Conservation (phyloP, 1,140 invertebrate genomes). For the Orchesella cincta region DNA sequence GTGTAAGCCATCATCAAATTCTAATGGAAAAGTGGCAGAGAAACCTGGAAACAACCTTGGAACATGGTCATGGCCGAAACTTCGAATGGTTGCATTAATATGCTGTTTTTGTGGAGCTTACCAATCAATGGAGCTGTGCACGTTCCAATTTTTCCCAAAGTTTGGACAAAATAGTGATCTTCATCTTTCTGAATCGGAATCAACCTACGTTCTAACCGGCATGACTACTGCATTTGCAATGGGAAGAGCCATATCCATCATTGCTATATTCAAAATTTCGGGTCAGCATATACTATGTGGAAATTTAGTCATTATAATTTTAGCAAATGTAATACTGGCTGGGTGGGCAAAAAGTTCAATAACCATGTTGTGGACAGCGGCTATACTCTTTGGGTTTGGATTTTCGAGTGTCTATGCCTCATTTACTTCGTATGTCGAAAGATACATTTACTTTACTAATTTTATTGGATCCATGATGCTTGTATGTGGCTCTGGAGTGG, state of each 20-base stretch:
- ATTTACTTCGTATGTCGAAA: constrained; percentile 35
- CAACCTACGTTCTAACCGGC: constrained; percentile 28
- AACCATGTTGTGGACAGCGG: constrained; percentile 13
- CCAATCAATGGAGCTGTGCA: constrained; percentile 36
- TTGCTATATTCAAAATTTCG: not conserved
- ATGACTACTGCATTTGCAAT: constrained; percentile 31
- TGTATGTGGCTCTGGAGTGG: constrained; percentile 23
- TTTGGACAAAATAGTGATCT: constrained; percentile 25
- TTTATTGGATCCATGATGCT: constrained; percentile 31
- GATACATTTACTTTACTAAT: constrained; percentile 33
- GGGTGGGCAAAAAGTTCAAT: not conserved
- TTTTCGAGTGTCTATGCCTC: constrained; percentile 37
- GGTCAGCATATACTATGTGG: constrained; percentile 21
- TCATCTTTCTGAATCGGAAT: constrained; percentile 11
- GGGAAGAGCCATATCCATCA: constrained; percentile 10
- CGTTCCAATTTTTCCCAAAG: constrained; percentile 34
- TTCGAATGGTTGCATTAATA: not conserved
- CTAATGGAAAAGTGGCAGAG: not conserved
- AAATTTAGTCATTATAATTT: constrained; percentile 5
- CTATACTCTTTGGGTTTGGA: constrained; percentile 28
- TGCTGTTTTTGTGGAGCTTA: constrained; percentile 9
- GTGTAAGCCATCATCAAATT: not conserved
- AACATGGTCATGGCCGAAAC: not conserved
- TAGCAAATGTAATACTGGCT: constrained; percentile 28
- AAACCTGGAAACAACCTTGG: not conserved